Percentiles rank a stretch among this genome's conserved stretches.
These are phyloP conservation scores for Athene cunicularia DNA, from an alignment of 2,113 vertebrate genomes.

Conservation along the genomic window DNA sequence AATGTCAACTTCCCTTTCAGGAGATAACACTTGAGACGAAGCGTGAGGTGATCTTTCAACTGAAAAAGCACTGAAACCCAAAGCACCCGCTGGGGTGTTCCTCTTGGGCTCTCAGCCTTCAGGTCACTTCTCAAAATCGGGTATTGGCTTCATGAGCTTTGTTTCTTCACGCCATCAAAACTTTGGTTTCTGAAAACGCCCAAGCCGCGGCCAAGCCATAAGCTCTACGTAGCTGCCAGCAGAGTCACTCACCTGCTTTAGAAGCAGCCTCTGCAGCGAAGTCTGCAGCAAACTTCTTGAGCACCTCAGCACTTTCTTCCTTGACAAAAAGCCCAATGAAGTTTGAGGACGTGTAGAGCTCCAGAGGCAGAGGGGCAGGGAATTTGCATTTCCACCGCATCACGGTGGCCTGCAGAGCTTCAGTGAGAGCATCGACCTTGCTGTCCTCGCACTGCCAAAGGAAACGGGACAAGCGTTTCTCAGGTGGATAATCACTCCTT, in stretches of 20 bases:
- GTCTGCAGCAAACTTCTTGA: slow-evolving; percentile 93
- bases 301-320: slow-evolving; percentile 90
- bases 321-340: slow-evolving; percentile 98
- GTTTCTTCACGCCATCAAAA: not conserved
- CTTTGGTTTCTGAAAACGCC: not conserved
- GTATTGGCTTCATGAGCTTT: not conserved
- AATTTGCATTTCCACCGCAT: slow-evolving; percentile 90
- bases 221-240: not conserved
- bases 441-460: slow-evolving; percentile 89
- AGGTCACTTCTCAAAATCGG: not conserved
- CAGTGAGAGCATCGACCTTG: slow-evolving; percentile 89
- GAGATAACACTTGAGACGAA: not conserved
- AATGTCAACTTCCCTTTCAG: slow-evolving; percentile 60
- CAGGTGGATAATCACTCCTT: not conserved
- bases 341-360: slow-evolving; percentile 94
- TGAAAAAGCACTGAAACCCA: not conserved
- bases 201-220: not conserved
- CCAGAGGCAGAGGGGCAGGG: slow-evolving; percentile 87
- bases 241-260: slow-evolving; percentile 85
- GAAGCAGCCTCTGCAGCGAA: slow-evolving; percentile 88
- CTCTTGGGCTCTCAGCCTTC: not conserved
- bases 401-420: slow-evolving; percentile 88
- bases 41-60: not conserved
- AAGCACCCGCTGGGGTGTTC: accelerated
- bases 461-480: not conserved